Evolutionary conservation across 2,888 invertebrate genomes (phyloP).

Genomic region (Dicranocentrus wangi): DNA sequence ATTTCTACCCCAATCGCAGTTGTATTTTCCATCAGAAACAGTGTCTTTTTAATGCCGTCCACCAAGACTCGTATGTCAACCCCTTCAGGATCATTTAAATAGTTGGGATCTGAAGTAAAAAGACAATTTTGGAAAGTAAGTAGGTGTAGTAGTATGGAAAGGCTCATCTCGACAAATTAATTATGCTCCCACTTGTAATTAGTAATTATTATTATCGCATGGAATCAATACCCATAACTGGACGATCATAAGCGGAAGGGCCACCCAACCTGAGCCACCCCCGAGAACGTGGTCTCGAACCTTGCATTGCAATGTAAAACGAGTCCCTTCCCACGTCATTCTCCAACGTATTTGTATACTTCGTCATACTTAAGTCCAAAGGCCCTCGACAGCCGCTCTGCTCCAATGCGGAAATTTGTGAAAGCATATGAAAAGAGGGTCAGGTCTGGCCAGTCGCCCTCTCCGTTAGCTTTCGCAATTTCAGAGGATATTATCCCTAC

Average conservation of each 20-base stretch:
- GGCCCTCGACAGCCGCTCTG: slow-evolving; percentile 36
- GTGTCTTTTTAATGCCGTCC: slow-evolving; percentile 63
- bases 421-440: slow-evolving; percentile 54
- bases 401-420: slow-evolving; percentile 52
- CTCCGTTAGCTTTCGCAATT: slow-evolving; percentile 63
- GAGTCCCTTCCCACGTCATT: slow-evolving; percentile 67
- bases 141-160: too few relatives aligned
- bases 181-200: too few relatives aligned
- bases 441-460: slow-evolving; percentile 69
- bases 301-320: slow-evolving; percentile 46
- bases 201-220: too few relatives aligned
- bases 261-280: slow-evolving; percentile 64
- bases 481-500: slow-evolving; percentile 66
- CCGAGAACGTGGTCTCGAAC: slow-evolving; percentile 50
- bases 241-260: slow-evolving; percentile 63
- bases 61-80: slow-evolving; percentile 64
- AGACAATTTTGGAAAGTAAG: too few relatives aligned
- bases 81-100: slow-evolving; percentile 60
- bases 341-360: slow-evolving; percentile 48
- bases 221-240: slow-evolving; percentile 66
- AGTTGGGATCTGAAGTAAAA: too few relatives aligned
- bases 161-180: too few relatives aligned
- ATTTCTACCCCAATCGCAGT: slow-evolving; percentile 46
- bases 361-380: slow-evolving; percentile 66
- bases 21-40: slow-evolving; percentile 63